A percentile compares a stretch with the other conserved stretches of the same genome.
Conservation (phyloP, 2,888 invertebrate genomes). For the Rhingia rostrata region DNA sequence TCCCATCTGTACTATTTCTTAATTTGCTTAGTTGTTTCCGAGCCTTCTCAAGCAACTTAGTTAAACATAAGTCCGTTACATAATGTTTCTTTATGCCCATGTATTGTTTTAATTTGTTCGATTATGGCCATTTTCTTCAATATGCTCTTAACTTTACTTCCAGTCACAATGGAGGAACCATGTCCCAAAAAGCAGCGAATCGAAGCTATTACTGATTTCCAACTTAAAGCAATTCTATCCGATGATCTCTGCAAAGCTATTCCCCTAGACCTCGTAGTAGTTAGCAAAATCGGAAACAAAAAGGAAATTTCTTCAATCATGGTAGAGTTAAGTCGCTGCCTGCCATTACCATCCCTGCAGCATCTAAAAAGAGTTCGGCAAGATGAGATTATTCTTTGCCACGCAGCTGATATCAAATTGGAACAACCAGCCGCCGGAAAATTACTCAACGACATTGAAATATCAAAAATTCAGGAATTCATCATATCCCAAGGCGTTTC, state of each 20-base stretch:
- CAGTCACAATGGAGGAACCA: slow-evolving; percentile 51
- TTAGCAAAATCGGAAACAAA: slow-evolving; percentile 85
- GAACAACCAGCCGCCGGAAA: neutral
- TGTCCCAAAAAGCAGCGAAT: slow-evolving; percentile 39
- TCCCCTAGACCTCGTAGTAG: slow-evolving; percentile 85
- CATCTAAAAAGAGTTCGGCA: slow-evolving; percentile 90
- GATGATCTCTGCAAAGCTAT: slow-evolving; percentile 84
- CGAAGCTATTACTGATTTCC: neutral
- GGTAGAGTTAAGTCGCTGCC: slow-evolving; percentile 84
- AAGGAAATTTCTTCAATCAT: slow-evolving; percentile 87
- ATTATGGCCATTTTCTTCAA: no score
- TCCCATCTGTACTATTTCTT: no score
- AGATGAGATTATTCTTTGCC: slow-evolving; percentile 85
- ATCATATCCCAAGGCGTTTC: slow-evolving; percentile 27
- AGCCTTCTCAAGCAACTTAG: no score
- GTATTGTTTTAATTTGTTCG: no score
- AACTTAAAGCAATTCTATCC: slow-evolving; percentile 84
- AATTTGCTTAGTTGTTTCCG: no score
- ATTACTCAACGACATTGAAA: neutral
- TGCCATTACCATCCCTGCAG: slow-evolving; percentile 86
- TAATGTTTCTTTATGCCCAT: no score
- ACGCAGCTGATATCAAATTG: slow-evolving; percentile 14
- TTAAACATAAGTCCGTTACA: no score
- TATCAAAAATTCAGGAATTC: neutral
- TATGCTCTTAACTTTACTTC: neutral